Percentiles rank a stretch among this genome's conserved stretches.
Evolutionary conservation across 2,797 vertebrate genomes (phyloP).

Genomic region (Danio tinwini): DNA sequence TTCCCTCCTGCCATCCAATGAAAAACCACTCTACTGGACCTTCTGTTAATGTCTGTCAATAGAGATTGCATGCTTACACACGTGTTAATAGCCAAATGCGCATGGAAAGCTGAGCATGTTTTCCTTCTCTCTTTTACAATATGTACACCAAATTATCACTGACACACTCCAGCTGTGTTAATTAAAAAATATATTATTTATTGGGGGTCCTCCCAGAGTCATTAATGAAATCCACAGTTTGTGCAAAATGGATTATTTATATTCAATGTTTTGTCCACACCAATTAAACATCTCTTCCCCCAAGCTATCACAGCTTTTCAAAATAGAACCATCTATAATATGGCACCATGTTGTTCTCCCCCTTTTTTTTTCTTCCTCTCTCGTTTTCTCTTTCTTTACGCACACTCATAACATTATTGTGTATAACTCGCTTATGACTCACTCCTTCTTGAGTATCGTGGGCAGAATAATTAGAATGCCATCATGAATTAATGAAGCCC

Average conservation of each 20-base stretch:
- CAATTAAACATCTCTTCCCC: conserved; percentile 46
- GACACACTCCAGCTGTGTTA: conserved; percentile 40
- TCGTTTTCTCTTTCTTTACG: conserved; percentile 20
- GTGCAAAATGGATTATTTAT: conserved; percentile 55
- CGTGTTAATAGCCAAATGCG: too few relatives aligned
- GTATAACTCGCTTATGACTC: conserved; percentile 28
- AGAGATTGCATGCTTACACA: not conserved
- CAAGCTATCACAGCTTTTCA: conserved; percentile 45
- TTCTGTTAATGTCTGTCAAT: not conserved
- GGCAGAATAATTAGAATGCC: conserved; percentile 73
- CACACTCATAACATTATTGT: conserved; percentile 21
- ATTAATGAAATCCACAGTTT: conserved; percentile 45
- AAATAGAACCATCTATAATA: conserved; percentile 31
- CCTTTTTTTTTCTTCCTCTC: not conserved
- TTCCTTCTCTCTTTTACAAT: not conserved
- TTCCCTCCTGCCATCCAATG: not conserved
- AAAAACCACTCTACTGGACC: not conserved
- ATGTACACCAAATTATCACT: conserved; percentile 11
- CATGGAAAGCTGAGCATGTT: too few relatives aligned
- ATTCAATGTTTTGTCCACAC: conserved; percentile 52
- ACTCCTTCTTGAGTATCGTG: conserved; percentile 65
- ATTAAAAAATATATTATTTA: conserved; percentile 52
- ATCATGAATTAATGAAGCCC: conserved; percentile 67
- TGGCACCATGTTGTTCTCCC: not conserved
- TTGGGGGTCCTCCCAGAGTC: conserved; percentile 31